Evolutionary conservation across 2,888 invertebrate species (phyloP).

Genomic region (Syrphus vitripennis): DNA sequence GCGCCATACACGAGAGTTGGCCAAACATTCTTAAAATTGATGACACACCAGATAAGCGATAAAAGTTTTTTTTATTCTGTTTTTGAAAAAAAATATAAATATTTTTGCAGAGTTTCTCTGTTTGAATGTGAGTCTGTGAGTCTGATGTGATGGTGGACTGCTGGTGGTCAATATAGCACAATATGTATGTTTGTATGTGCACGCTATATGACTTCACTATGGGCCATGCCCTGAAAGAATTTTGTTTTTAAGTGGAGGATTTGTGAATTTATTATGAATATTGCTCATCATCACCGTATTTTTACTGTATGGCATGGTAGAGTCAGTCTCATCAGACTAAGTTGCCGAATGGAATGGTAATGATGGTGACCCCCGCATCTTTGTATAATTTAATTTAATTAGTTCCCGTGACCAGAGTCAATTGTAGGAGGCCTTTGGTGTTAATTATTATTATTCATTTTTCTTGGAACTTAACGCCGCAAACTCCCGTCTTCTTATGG

Average conservation of each 20-base stretch:
- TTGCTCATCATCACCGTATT: slow-evolving; percentile 36
- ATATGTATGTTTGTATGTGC: not conserved
- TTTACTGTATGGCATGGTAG: not conserved
- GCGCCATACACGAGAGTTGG: slow-evolving; percentile 24
- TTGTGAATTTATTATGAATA: slow-evolving; percentile 40
- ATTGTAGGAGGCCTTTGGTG: slow-evolving; percentile 64
- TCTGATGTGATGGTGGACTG: not conserved
- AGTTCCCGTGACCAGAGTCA: slow-evolving; percentile 65
- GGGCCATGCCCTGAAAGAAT: not conserved
- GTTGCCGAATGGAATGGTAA: not conserved
- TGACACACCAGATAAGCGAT: slow-evolving; percentile 37
- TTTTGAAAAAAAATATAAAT: not conserved
- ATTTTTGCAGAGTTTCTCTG: slow-evolving; percentile 2
- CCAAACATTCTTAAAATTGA: slow-evolving; percentile 39
- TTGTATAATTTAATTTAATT: slow-evolving; percentile 68
- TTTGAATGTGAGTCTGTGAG: not conserved
- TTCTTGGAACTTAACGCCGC: slow-evolving; percentile 30
- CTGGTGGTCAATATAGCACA: not conserved
- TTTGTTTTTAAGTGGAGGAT: slow-evolving; percentile 27
- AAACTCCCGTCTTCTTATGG: not conserved
- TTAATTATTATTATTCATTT: slow-evolving; percentile 68
- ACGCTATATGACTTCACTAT: not conserved
- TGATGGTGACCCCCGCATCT: slow-evolving; percentile 57
- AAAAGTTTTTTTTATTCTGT: not conserved
- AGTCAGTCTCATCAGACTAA: not conserved